Base-by-base conservation (phyloP, 1,140 invertebrate genomes). In the Holcopasites calliopsidis region DNA sequence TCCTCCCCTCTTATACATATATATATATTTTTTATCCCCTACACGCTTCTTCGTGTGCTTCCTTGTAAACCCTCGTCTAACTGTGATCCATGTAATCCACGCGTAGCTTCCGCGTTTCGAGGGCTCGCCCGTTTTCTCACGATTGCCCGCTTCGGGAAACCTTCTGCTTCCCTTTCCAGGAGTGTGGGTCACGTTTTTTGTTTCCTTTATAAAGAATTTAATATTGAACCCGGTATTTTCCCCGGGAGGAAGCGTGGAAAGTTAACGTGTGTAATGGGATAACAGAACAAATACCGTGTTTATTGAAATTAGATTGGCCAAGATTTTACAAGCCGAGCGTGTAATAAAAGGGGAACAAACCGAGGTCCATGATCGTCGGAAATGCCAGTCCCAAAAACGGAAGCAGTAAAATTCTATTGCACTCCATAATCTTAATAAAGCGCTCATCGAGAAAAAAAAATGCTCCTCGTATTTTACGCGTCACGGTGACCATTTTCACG, bases 31-130 rank as follows among this genome's bases (percentile, higher is more conserved):
- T 33, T 55, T 44, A 5, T 60, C 62, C 50, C 18, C 42, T 8
- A 40, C 18, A 26, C 40, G 47, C 54, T 40, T 60, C 42, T 26
- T 77, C 50, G 64, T 42, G 35, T 58, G 64, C 58, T 62, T 73
- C 72, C 69, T 40, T 11, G 38, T n/a, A 70, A 73, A 82, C 66
- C 83, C 68, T 85, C 75, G 65, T 68, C 71, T 85, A 85, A 85
- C 83, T 85, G 83, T 85, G 82, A 68, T 82, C 70, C 81, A 21
- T 79, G 76, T 84, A 83, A 83, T 83, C 78, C 64, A 80, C 82
- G 70, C 73, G 54, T 79, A 49, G 77, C 83, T 85, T 85, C 83
- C 83, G 83, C 76, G 79, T 85, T 79, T 77, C 68, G 28, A 58
- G 52, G 47, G 66, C 44, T 23, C 3, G 40, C 54, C 35, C 31